Conservation (phyloP, 2,888 invertebrate genomes). For the Thymelicus sylvestris region DNA sequence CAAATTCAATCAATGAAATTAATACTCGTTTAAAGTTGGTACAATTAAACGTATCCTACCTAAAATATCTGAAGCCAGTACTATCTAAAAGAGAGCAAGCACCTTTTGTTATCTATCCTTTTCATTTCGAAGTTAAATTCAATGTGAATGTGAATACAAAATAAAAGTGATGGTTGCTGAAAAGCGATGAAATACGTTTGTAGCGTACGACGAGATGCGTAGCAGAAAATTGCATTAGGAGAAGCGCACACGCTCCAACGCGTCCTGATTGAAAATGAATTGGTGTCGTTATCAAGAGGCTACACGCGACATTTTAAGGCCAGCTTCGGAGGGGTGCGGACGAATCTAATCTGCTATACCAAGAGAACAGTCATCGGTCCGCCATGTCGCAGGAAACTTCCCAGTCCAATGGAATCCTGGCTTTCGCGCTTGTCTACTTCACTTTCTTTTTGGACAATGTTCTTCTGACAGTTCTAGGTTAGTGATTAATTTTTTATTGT, state of each 20-base stretch:
- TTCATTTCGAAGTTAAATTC: not conserved
- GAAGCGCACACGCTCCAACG: conserved; percentile 59
- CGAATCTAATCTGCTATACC: not conserved
- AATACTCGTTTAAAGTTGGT: too few relatives aligned
- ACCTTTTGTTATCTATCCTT: not conserved
- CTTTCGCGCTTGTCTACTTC: conserved; percentile 85
- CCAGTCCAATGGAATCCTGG: conserved; percentile 48
- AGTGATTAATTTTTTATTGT: conserved; percentile 59
- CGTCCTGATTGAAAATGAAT: conserved; percentile 63
- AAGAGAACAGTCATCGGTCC: not conserved
- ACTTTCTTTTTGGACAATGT: conserved; percentile 94
- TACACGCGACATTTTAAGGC: conserved; percentile 42
- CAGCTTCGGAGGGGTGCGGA: conserved; percentile 22
- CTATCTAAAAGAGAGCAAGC: not conserved
- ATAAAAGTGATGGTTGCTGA: conserved; percentile 7
- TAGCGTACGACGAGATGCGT: conserved; percentile 41
- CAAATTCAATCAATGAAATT: too few relatives aligned
- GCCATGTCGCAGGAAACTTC: conserved; percentile 5
- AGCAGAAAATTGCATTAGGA: conserved; percentile 60
- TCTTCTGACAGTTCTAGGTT: conserved; percentile 94
- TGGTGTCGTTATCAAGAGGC: conserved; percentile 54
- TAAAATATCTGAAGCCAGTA: too few relatives aligned
- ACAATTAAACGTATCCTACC: too few relatives aligned
- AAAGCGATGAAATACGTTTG: conserved; percentile 9
- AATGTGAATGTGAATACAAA: not conserved